Percentiles rank a stretch among this genome's conserved stretches.
phyloP scores from a whole-genome alignment of 2,797 vertebrate genomes.

The Dermochelys coriacea region DNA sequence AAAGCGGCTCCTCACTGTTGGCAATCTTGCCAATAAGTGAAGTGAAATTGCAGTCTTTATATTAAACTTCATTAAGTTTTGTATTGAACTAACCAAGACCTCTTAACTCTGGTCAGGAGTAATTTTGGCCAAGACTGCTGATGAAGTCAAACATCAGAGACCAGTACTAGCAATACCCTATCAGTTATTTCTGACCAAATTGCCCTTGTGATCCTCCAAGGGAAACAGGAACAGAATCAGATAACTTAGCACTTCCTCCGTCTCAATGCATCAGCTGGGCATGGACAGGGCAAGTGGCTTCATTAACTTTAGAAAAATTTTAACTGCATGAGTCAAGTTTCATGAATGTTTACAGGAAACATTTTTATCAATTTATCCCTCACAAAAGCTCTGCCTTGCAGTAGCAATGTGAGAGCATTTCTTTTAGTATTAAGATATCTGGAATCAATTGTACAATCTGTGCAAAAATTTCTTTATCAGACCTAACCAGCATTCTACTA shows the following conservation, averaged over 20 bases:
- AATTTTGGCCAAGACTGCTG: not conserved
- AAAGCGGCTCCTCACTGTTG: not conserved
- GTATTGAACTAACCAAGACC: not conserved
- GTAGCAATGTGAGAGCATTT: not conserved
- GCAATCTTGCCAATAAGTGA: not conserved
- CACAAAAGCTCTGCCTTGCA: not conserved
- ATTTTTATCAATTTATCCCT: not conserved
- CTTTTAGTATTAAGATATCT: not conserved
- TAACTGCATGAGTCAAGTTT: not conserved
- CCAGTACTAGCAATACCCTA: accelerated
- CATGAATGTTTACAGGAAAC: not conserved
- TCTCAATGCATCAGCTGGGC: not conserved
- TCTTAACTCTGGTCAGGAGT: not conserved
- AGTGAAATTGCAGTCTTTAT: not conserved
- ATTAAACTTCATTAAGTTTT: not conserved
- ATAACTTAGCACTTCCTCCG: not conserved
- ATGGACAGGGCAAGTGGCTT: not conserved
- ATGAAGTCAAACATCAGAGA: not conserved
- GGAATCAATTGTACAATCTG: not conserved
- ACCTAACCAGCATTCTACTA: not conserved
- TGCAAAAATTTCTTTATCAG: not conserved
- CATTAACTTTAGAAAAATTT: not conserved
- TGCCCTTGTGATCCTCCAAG: not conserved
- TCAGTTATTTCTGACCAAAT: not conserved
- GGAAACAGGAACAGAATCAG: not conserved